These are phyloP conservation scores for Hycleus cichorii DNA, from an alignment of 1,140 invertebrate species.

Conservation along the genomic window DNA sequence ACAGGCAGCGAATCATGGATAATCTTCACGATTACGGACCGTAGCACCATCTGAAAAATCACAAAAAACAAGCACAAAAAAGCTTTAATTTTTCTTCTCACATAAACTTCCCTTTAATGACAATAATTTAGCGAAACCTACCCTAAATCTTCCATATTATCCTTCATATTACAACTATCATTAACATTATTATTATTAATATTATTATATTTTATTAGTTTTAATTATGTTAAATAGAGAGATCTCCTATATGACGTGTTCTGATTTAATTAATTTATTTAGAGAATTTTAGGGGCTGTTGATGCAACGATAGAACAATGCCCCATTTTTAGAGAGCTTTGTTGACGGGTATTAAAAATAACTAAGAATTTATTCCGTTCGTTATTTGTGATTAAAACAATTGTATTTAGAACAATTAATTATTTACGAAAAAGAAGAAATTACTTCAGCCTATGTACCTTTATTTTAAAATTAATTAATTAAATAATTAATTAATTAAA, in stretches of 20 bases:
- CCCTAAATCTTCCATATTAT: slow-evolving; percentile 8
- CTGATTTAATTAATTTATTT: neutral
- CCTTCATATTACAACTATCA: neutral
- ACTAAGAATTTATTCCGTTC: slow-evolving; percentile 38
- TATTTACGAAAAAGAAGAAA: slow-evolving; percentile 3
- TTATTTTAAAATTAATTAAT: slow-evolving; percentile 20
- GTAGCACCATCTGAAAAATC: slow-evolving; percentile 19
- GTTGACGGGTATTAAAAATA: slow-evolving; percentile 38
- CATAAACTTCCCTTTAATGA: neutral
- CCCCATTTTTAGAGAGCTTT: slow-evolving; percentile 14
- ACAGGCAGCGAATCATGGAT: slow-evolving; percentile 38
- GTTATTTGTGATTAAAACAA: slow-evolving; percentile 34
- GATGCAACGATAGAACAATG: too few species aligned
- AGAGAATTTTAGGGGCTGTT: too few species aligned
- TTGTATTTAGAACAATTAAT: slow-evolving; percentile 29
- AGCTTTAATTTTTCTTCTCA: neutral
- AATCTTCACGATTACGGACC: slow-evolving; percentile 40
- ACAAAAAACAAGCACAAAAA: neutral
- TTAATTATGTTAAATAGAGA: slow-evolving; percentile 14
- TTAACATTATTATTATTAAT: neutral
- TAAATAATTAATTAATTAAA: slow-evolving; percentile 2
- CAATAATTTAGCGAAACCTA: slow-evolving; percentile 2
- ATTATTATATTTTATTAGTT: neutral
- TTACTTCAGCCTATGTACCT: slow-evolving; percentile 30
- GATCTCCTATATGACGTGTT: slow-evolving; percentile 23